Evolutionary conservation across 2,113 vertebrate genomes (phyloP), one percentile per base, ranked within the genome.

Genomic region (Manacus vitellinus): DNA sequence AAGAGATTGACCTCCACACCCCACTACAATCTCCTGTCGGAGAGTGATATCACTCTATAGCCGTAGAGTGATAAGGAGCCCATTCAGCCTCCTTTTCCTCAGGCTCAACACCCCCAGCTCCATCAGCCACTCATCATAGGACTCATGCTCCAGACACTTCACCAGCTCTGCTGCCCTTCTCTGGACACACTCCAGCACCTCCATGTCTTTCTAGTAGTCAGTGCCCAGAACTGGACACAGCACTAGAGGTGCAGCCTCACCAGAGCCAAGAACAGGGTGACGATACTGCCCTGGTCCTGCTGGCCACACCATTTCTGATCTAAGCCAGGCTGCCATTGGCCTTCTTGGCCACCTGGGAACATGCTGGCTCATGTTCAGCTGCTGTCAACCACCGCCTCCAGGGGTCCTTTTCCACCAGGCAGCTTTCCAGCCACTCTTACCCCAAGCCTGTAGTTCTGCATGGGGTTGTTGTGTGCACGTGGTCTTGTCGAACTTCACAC

Each of bases 41-140:
- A 35, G 35, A 35, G 35, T 35, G 35, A 35, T 35, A 35, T 35
- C 35, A 35, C 35, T 35, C 35, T 35, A 35, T 20, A 24, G 19
- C 13, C 30, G 33, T 67, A 37, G 33, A 33, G 22, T 37, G 31
- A 9, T 8, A 14, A 3, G 4, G 37, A 24, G 8, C 27, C 52
- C 23, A 16, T 1, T 20, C 7, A 81, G 44, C 19, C 10, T 67
- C 10, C 1, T 81, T 13, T 52, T 39, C 33, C 20, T 33, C 52
- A 28, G 3, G 4, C 3, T 39, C 4, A 59, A 39, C 23, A 39
- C 0, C 0, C 17, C 44, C 59, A 58, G 51, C 35, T 49, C 10
- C 4, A 27, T 19, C 59, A 58, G 51, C 30, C 41, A 21, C 31
- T 43, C 58, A 13, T 49, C 31, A 43, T 2, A 9, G n/a, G 30